phyloP scores from a whole-genome alignment of 2,797 vertebrate species.

The Emys orbicularis region DNA sequence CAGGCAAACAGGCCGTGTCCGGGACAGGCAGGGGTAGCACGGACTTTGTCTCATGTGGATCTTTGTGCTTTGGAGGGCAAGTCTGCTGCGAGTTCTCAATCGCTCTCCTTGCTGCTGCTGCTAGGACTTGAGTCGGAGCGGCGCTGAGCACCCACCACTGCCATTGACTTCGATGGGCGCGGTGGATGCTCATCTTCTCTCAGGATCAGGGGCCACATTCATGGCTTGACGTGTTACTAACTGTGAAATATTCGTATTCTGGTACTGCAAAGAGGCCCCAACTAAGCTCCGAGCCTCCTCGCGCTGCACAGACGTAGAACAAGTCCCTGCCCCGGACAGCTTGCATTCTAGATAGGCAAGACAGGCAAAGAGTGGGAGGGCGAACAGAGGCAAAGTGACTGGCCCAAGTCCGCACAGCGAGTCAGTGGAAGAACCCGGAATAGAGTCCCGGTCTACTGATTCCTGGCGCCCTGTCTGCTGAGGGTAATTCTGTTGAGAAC shows the following conservation, averaged over 20 bases:
- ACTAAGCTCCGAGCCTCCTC: background rate
- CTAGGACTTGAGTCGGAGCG: background rate
- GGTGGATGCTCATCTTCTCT: background rate
- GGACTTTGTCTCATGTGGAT: background rate
- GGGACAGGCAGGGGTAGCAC: background rate
- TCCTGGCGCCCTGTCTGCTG: background rate
- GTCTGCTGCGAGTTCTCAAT: background rate
- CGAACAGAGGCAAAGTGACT: background rate
- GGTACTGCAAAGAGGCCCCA: background rate
- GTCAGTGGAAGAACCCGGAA: background rate
- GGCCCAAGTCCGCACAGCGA: background rate
- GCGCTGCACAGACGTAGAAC: background rate
- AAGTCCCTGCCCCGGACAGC: background rate
- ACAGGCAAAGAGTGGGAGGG: background rate
- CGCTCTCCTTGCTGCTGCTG: background rate
- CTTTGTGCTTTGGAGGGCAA: background rate
- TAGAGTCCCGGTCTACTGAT: background rate
- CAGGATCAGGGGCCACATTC: background rate
- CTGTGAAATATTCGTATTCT: background rate
- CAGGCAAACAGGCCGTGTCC: background rate
- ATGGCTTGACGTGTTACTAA: background rate
- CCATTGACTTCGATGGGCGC: too few relatives aligned
- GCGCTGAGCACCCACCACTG: background rate
- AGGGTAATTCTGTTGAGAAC: background rate
- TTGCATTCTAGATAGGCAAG: background rate